Conservation (phyloP, 2,888 invertebrate species). For the Agapostemon virescens region DNA sequence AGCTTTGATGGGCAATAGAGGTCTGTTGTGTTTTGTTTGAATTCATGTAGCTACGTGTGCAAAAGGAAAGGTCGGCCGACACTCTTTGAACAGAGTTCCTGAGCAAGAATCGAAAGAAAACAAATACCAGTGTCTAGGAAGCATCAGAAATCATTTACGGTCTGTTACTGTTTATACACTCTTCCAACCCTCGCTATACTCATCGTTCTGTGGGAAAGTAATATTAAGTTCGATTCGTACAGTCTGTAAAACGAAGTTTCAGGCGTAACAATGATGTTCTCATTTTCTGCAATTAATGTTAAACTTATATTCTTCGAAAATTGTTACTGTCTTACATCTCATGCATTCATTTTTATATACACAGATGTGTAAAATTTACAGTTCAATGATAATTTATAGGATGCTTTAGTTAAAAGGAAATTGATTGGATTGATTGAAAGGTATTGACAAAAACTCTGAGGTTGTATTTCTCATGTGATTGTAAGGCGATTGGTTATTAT, state of each 20-base stretch:
- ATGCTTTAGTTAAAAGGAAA: neutral
- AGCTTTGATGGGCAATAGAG: conserved; percentile 68
- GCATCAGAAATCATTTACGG: neutral
- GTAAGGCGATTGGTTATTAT: neutral
- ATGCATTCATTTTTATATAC: neutral
- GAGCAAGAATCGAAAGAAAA: neutral
- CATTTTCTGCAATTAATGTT: neutral
- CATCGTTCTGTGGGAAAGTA: neutral
- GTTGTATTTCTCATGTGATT: neutral
- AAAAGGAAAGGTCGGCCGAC: conserved; percentile 34
- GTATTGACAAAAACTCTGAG: neutral
- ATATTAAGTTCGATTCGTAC: neutral
- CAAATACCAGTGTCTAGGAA: neutral
- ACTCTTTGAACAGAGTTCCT: conserved; percentile 23
- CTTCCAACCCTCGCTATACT: neutral
- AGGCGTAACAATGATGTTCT: neutral
- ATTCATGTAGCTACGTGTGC: conserved; percentile 51
- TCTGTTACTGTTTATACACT: neutral
- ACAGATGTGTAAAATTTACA: neutral
- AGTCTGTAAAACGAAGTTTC: neutral
- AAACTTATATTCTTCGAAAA: neutral
- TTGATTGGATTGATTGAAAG: too few species aligned
- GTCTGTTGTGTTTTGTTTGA: conserved; percentile 67
- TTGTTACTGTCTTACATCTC: neutral
- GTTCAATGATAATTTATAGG: neutral